Evolutionary conservation across 2,797 vertebrate genomes (phyloP), one percentile per base, ranked within the genome.

Genomic region (Rhabdophis nuchalis): DNA sequence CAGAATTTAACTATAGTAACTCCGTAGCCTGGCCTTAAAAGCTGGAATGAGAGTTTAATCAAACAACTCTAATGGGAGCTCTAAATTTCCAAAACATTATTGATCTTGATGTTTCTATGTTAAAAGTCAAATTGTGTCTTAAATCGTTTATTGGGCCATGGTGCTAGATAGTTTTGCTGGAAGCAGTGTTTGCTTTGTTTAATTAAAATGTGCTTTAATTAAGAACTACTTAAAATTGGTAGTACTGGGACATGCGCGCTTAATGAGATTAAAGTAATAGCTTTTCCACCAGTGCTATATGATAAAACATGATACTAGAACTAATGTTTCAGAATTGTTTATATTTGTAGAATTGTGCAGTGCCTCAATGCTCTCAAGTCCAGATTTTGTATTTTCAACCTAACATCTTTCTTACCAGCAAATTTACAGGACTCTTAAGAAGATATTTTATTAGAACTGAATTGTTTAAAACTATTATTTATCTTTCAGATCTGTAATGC

Each of bases 401-500:
- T 46, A 52, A 61, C 20, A 61, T 50, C 18, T 61, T 90, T 90
- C 20, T 58, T 86, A 57, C 41, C 54, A 23, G 58, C 46, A 85
- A 90, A 91, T 46, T 58, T 60, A 12, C 0, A 2, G 90, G 86
- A 89, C 57, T 89, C 82, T 32, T 23, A 41, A 0, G 5, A 36
- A 88, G 41, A 86, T 77, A 20, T 2, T 89, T 7, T 0, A 57
- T 64, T 90, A 89, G 32, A 64, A 58, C 13, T 89, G 90, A 2
- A 92, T 95, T 61, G 93, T n/a, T 88, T 12, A 93, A 77, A 61
- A 57, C 56, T 64, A 0, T 95, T 85, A 72, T 94, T 95, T 52
- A 0, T 96, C 58, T 95, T 97, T 92, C 92, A 97, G 96, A 64
- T 96, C 72, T 91, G 88, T 93, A 89, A 94, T 92, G 41, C 90